Conservation (phyloP, 2,113 vertebrate genomes). For the Ictidomys tridecemlineatus region DNA sequence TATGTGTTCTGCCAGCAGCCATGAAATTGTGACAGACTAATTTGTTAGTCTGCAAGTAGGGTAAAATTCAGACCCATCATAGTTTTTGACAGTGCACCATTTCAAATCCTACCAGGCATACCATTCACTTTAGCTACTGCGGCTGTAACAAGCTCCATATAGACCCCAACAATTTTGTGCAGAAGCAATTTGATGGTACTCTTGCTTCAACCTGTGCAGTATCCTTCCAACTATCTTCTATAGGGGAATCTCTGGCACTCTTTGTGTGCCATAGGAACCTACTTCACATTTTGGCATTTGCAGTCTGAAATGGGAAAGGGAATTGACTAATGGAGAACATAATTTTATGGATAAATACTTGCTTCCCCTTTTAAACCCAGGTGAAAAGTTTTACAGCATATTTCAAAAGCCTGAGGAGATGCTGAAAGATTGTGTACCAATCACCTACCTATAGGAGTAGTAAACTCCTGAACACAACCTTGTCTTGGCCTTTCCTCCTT, state of each 20-base stretch:
- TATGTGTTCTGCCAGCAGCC: not conserved
- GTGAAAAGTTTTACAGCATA: not conserved
- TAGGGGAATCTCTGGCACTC: not conserved
- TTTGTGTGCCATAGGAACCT: not conserved
- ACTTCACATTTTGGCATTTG: not conserved
- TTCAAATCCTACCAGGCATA: not conserved
- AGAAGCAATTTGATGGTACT: not conserved
- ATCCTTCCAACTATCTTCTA: not conserved
- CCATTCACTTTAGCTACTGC: not conserved
- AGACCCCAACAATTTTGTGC: not conserved
- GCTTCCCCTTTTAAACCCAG: not conserved
- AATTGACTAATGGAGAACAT: not conserved
- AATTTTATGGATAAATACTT: not conserved
- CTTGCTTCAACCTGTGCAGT: not conserved
- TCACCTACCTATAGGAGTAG: not conserved
- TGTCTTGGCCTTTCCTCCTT: not conserved
- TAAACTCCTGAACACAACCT: not conserved
- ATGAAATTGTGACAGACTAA: not conserved
- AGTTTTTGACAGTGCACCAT: not conserved
- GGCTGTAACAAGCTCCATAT: not conserved
- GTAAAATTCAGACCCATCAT: not conserved
- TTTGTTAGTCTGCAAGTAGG: not conserved
- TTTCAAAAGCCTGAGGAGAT: conserved; percentile 18
- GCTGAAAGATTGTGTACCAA: not conserved
- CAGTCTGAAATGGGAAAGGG: not conserved